These are phyloP conservation scores for Dromococcyx pavoninus DNA, from an alignment of 2,797 vertebrate species.

Conservation along the genomic window DNA sequence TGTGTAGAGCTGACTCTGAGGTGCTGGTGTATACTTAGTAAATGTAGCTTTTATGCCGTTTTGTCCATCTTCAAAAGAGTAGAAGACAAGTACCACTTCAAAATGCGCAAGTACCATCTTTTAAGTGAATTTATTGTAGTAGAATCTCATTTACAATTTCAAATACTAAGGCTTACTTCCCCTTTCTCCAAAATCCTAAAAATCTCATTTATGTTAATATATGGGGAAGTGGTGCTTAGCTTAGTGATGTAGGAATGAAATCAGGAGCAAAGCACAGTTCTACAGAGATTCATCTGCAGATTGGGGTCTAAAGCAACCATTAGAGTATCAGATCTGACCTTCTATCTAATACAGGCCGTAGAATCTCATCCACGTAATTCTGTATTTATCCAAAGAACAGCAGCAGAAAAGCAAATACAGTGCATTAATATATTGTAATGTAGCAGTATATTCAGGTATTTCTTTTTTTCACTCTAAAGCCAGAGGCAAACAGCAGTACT, in stretches of 20 bases:
- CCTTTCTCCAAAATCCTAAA: background rate
- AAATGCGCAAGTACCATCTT: background rate
- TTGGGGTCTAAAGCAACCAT: background rate
- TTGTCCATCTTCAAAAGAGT: background rate
- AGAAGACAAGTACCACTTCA: background rate
- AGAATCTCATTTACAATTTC: constrained; percentile 14
- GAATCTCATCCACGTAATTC: constrained; percentile 22
- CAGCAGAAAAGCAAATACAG: background rate
- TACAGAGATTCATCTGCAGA: constrained; percentile 23
- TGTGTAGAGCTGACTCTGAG: background rate
- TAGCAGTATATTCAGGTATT: background rate
- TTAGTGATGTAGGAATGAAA: constrained; percentile 29
- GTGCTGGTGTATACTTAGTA: background rate
- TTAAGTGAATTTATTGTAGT: background rate
- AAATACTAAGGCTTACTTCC: background rate
- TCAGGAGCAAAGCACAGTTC: constrained; percentile 1
- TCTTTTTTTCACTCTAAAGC: background rate
- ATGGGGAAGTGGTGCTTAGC: constrained; percentile 9
- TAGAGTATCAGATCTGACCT: constrained; percentile 36
- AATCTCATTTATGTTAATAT: constrained; percentile 49
- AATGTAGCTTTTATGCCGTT: background rate
- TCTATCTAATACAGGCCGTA: background rate
- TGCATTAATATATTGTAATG: background rate
- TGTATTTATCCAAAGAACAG: constrained; percentile 1
- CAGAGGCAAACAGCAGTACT: background rate